Evolutionary conservation across 1,140 invertebrate genomes (phyloP).

Genomic region (Aphelenchoides fujianensis): DNA sequence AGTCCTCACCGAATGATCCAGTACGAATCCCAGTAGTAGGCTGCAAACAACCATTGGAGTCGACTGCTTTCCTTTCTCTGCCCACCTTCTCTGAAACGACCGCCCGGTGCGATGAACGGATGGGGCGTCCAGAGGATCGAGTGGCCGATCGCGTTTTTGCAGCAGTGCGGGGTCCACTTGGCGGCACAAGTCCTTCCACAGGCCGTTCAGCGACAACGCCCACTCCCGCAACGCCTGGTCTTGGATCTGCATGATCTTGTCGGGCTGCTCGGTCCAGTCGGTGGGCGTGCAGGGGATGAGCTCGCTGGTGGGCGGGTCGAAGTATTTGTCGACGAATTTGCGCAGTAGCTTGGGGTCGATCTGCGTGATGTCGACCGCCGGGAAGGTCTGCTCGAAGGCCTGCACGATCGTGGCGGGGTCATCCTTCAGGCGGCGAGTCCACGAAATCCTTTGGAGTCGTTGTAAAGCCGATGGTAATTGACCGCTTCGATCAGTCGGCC

Average conservation of each 20-base stretch:
- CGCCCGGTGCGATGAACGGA: conserved; percentile 82
- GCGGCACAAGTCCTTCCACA: conserved; percentile 78
- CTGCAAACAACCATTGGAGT: too few species aligned
- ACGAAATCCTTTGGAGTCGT: conserved; percentile 84
- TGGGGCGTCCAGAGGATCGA: conserved; percentile 82
- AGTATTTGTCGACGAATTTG: conserved; percentile 22
- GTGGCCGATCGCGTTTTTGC: conserved; percentile 64
- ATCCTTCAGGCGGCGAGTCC: conserved; percentile 69
- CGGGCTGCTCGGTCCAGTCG: conserved; percentile 75
- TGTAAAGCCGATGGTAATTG: conserved; percentile 72
- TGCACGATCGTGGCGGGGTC: conserved; percentile 30
- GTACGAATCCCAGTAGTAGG: neutral
- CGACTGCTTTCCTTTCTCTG: too few species aligned
- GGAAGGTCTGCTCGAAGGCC: neutral
- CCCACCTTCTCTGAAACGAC: conserved; percentile 71
- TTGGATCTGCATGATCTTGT: conserved; percentile 66
- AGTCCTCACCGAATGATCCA: too few species aligned
- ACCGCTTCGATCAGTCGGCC: conserved; percentile 74
- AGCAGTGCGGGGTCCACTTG: conserved; percentile 64
- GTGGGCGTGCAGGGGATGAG: conserved; percentile 72
- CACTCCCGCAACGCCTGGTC: conserved; percentile 69
- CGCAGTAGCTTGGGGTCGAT: conserved; percentile 23
- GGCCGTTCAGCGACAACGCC: conserved; percentile 64
- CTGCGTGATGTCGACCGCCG: neutral
- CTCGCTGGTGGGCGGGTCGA: conserved; percentile 71